phyloP scores from a whole-genome alignment of 2,888 invertebrate genomes.

The Hermodice carunculata region DNA sequence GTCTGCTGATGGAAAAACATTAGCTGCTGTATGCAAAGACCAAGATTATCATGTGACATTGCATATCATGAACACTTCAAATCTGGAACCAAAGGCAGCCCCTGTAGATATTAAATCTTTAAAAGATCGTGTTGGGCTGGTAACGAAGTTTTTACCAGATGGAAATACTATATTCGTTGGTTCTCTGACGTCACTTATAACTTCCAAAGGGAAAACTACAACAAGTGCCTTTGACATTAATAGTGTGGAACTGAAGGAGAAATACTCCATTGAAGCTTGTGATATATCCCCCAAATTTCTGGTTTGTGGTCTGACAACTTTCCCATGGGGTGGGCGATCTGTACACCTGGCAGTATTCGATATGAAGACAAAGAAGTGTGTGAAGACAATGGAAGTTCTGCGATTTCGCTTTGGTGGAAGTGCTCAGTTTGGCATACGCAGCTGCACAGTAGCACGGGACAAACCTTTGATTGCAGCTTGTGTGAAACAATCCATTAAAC shows the following conservation, averaged over 20 bases:
- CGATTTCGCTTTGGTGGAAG: constrained; percentile 43
- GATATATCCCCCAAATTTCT: constrained; percentile 23
- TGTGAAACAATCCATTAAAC: constrained; percentile 38
- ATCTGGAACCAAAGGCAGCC: constrained; percentile 15
- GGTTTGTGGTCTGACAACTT: constrained; percentile 33
- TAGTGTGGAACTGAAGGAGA: constrained; percentile 35
- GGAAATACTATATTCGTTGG: constrained; percentile 34
- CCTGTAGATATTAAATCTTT: constrained; percentile 29
- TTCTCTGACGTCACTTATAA: constrained; percentile 32
- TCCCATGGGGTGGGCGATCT: constrained; percentile 39
- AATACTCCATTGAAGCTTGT: constrained; percentile 35
- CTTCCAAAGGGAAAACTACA: constrained; percentile 20
- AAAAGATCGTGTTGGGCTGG: constrained; percentile 27
- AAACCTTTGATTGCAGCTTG: constrained; percentile 27
- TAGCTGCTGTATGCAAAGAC: constrained; percentile 31
- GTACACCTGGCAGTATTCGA: constrained; percentile 38
- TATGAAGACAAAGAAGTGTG: constrained; percentile 32
- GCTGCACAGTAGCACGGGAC: constrained; percentile 30
- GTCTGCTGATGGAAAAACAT: constrained; percentile 33
- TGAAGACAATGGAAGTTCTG: constrained; percentile 37
- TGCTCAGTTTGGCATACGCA: constrained; percentile 38
- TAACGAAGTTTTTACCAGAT: constrained; percentile 30
- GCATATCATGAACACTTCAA: constrained; percentile 21
- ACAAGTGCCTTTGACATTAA: constrained; percentile 29
- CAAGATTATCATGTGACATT: constrained; percentile 27